A percentile compares a stretch with the other conserved stretches of the same genome.
Conservation (phyloP, 2,113 vertebrate genomes). For the Cyphomyrus discorhynchus region DNA sequence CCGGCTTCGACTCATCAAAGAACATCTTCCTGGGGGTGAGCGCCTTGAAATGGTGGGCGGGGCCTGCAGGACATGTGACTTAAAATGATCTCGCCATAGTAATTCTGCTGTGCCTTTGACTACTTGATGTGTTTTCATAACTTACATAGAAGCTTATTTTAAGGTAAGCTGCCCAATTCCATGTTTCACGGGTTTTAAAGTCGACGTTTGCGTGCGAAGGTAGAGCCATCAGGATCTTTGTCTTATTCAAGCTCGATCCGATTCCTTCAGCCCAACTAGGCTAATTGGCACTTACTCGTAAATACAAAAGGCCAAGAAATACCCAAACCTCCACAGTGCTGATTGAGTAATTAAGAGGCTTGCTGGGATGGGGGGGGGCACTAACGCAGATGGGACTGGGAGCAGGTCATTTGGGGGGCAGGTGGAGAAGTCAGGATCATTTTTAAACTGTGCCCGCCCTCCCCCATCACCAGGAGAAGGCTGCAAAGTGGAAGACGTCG, state of each 20-base stretch:
- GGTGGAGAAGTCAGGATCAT: neutral
- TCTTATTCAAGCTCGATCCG: neutral
- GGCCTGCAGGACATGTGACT: neutral
- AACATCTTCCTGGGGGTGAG: slow-evolving; percentile 98
- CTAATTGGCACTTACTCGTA: neutral
- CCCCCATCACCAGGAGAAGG: slow-evolving; percentile 74
- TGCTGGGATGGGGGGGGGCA: neutral
- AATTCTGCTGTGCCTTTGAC: neutral
- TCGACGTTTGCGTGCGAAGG: neutral
- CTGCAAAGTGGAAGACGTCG: slow-evolving; percentile 91
- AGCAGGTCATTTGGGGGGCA: neutral
- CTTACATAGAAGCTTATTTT: neutral
- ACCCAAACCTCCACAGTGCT: neutral
- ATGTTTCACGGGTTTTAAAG: neutral
- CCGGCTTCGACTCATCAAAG: slow-evolving; percentile 96
- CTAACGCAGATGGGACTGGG: neutral
- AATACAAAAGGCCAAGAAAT: neutral
- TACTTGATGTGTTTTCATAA: neutral
- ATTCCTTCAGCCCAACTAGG: neutral
- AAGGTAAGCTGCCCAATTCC: neutral
- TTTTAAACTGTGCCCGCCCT: neutral
- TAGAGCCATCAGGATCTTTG: neutral
- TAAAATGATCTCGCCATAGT: neutral
- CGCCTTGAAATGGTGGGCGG: neutral
- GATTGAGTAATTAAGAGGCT: neutral